Percentiles rank a stretch among this genome's conserved stretches.
Evolutionary conservation across 1,140 invertebrate genomes (phyloP).

Genomic region (Ladona fulva): DNA sequence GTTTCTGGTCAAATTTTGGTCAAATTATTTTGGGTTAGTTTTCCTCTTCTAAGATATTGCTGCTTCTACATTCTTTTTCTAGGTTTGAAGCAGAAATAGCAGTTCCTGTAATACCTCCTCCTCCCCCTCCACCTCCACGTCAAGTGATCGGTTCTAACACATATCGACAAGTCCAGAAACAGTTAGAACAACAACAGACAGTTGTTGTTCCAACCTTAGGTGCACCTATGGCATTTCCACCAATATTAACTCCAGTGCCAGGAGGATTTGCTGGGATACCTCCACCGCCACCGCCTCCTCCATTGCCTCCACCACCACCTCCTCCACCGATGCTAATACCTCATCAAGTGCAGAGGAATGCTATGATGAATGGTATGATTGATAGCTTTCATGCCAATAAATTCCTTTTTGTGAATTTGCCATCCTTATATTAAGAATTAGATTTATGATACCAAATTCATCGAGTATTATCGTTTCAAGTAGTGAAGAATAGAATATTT

Average conservation of each 20-base stretch:
- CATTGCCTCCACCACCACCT: conserved; percentile 39
- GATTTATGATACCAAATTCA: too few relatives aligned
- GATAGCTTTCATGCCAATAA: neutral
- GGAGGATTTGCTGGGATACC: conserved; percentile 27
- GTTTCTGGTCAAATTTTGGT: neutral
- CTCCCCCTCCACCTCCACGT: conserved; percentile 37
- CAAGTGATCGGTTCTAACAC: conserved; percentile 57
- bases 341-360: conserved; percentile 43
- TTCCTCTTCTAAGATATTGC: neutral
- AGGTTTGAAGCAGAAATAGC: conserved; percentile 84
- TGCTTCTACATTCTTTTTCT: conserved; percentile 23
- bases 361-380: neutral
- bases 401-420: too few relatives aligned
- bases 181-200: conserved; percentile 46
- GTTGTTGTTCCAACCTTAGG: conserved; percentile 35
- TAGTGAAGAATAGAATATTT: too few relatives aligned
- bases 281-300: conserved; percentile 47
- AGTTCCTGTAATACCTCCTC: conserved; percentile 42
- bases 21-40: conserved; percentile 18
- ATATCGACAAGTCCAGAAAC: conserved; percentile 54
- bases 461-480: too few relatives aligned
- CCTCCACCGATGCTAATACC: conserved; percentile 47
- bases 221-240: conserved; percentile 31
- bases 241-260: conserved; percentile 26
- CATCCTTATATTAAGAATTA: too few relatives aligned